Percentiles rank a stretch among this genome's conserved stretches.
These are phyloP conservation scores for Cepaea hortensis DNA, from an alignment of 2,888 invertebrate genomes.

Conservation along the genomic window DNA sequence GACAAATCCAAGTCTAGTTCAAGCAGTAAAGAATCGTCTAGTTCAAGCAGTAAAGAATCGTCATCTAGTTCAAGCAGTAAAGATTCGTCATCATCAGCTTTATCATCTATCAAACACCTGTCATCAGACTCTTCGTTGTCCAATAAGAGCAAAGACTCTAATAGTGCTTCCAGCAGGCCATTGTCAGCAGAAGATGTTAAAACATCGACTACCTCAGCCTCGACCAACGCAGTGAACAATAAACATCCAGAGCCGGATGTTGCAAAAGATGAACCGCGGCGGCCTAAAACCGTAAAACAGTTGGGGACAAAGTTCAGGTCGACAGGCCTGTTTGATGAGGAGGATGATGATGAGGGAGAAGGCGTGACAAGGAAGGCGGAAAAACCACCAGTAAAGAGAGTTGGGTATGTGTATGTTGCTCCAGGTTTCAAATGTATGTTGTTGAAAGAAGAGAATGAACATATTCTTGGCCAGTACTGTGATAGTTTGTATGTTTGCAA, in stretches of 20 bases:
- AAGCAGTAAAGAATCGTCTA: constrained; percentile 51
- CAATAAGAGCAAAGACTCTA: constrained; percentile 35
- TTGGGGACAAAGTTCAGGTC: constrained; percentile 93
- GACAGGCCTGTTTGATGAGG: constrained; percentile 80
- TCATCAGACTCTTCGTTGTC: constrained; percentile 26
- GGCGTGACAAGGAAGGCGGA: constrained; percentile 49
- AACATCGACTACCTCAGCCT: background rate
- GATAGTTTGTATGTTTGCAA: too few relatives aligned
- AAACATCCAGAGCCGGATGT: constrained; percentile 8
- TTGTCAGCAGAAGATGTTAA: constrained; percentile 19
- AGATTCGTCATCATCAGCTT: constrained; percentile 43
- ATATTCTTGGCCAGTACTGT: too few relatives aligned
- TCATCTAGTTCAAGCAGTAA: constrained; percentile 28
- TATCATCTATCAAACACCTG: constrained; percentile 31
- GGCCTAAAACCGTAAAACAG: constrained; percentile 93
- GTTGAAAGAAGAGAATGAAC: background rate
- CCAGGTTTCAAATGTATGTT: background rate
- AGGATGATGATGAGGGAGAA: constrained; percentile 51
- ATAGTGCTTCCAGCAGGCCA: constrained; percentile 36
- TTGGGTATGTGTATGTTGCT: constrained; percentile 31
- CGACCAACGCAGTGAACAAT: background rate
- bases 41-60: constrained; percentile 46
- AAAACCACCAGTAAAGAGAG: constrained; percentile 40
- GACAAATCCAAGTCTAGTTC: constrained; percentile 48
- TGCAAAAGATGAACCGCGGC: constrained; percentile 56